phyloP scores from a whole-genome alignment of 2,113 vertebrate genomes.

The Condylura cristata region DNA sequence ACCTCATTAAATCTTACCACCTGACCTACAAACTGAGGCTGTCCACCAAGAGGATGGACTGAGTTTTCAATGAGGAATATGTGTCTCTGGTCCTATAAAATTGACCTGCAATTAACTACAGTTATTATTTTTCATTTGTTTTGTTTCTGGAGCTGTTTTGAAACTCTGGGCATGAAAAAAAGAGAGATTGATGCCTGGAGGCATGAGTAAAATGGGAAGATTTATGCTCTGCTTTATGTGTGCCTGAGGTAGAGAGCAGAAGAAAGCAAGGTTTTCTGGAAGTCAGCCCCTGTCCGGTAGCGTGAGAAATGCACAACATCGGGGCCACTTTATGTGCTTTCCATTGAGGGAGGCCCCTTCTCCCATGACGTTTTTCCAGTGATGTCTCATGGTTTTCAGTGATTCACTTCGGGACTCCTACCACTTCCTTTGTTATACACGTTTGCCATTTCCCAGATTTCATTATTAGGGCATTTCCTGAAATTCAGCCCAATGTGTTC shows the following conservation, averaged over 20 bases:
- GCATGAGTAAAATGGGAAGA: neutral
- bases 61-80: neutral
- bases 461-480: conserved; percentile 64
- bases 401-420: conserved; percentile 42
- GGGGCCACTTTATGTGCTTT: neutral
- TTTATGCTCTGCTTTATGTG: neutral
- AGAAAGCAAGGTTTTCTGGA: neutral
- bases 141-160: neutral
- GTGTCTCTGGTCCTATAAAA: neutral
- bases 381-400: conserved; percentile 32
- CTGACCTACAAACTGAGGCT: neutral
- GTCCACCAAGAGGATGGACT: accelerated
- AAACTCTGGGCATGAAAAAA: neutral
- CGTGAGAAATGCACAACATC: neutral
- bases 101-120: neutral
- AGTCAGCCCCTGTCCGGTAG: neutral
- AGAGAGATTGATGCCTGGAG: neutral
- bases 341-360: neutral
- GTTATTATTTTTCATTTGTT: neutral
- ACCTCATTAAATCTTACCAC: neutral
- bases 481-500: conserved; percentile 35
- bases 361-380: neutral
- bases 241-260: neutral
- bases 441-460: conserved; percentile 65
- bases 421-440: conserved; percentile 49